These are phyloP conservation scores for Erpornis zantholeuca DNA, from an alignment of 2,113 vertebrate genomes.

Conservation along the genomic window DNA sequence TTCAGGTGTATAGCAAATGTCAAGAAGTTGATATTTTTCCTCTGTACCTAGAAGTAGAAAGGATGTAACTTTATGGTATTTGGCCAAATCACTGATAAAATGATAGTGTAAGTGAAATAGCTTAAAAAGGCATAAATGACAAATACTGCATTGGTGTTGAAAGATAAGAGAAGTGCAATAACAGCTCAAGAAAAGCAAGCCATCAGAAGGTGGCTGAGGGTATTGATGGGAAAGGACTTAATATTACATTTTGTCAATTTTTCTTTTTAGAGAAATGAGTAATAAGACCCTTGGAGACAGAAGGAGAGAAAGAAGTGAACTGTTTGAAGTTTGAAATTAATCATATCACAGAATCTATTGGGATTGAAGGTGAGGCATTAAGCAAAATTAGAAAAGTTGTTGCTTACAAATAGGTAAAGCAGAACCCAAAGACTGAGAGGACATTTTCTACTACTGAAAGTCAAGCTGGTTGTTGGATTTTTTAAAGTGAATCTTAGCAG, in stretches of 20 bases:
- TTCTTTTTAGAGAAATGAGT: neutral
- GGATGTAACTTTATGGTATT: neutral
- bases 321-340: neutral
- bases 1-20: neutral
- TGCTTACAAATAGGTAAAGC: neutral
- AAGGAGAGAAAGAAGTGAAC: neutral
- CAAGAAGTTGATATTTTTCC: neutral
- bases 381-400: neutral
- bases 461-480: neutral
- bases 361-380: neutral
- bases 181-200: neutral
- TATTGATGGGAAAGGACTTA: neutral
- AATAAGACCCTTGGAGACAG: neutral
- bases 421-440: neutral
- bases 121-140: neutral
- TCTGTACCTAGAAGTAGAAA: neutral
- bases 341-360: neutral
- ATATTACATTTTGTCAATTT: neutral
- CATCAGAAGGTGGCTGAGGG: neutral
- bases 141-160: neutral
- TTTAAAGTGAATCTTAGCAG: neutral
- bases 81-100: neutral
- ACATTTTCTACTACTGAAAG: neutral
- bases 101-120: neutral
- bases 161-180: neutral